phyloP scores from a whole-genome alignment of 2,888 invertebrate species.

The Hemicrepidius hirtus region DNA sequence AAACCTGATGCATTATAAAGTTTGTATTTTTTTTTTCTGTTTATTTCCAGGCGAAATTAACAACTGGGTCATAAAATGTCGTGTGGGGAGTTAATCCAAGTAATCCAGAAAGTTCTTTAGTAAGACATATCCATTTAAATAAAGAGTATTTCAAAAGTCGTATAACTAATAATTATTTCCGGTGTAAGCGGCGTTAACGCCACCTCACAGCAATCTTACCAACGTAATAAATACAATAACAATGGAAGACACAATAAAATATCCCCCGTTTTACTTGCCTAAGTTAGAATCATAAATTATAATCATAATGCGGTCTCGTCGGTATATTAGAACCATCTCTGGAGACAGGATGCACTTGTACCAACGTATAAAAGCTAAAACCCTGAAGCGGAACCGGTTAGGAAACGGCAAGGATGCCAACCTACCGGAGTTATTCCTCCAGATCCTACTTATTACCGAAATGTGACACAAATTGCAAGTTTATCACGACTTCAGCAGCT shows the following conservation, averaged over 20 bases:
- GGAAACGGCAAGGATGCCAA: slow-evolving; percentile 54
- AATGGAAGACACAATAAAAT: slow-evolving; percentile 56
- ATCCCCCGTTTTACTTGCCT: slow-evolving; percentile 55
- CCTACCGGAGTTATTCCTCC: slow-evolving; percentile 52
- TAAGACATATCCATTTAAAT: slow-evolving; percentile 43
- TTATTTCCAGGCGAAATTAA: slow-evolving; percentile 8
- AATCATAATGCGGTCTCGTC: slow-evolving; percentile 57
- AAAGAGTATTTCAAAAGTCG: slow-evolving; percentile 57
- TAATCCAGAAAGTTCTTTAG: slow-evolving; percentile 36
- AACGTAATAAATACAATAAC: slow-evolving; percentile 56
- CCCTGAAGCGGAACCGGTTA: slow-evolving; percentile 54
- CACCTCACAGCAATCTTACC: slow-evolving; percentile 54
- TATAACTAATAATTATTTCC: slow-evolving; percentile 61
- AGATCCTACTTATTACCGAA: slow-evolving; percentile 53
- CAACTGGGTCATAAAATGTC: slow-evolving; percentile 33
- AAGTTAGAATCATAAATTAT: slow-evolving; percentile 56
- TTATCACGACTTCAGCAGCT: slow-evolving; percentile 49
- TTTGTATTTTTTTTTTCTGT: background rate
- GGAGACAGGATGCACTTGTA: slow-evolving; percentile 57
- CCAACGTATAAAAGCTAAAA: slow-evolving; percentile 54
- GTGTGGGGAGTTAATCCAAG: slow-evolving; percentile 30
- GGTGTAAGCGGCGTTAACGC: slow-evolving; percentile 50
- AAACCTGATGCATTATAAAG: slow-evolving; percentile 40
- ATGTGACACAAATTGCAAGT: slow-evolving; percentile 54
- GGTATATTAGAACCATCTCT: slow-evolving; percentile 58